A percentile compares a stretch with the other conserved stretches of the same genome.
Conservation (phyloP, 1,140 invertebrate genomes). For the Helicorthomorpha holstii region DNA sequence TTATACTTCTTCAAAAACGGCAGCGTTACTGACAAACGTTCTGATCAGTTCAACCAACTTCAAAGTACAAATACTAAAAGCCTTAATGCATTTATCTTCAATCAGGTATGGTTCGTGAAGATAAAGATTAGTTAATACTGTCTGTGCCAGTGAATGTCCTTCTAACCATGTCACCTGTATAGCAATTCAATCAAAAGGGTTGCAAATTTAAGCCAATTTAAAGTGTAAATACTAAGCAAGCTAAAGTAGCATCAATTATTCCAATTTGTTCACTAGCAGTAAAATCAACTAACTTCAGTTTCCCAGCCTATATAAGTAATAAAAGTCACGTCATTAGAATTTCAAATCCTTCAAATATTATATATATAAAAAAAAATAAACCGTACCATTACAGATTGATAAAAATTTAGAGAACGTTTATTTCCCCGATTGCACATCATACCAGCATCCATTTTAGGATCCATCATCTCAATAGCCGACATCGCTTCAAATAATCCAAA, state of each 20-base stretch:
- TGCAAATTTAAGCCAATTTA: not conserved
- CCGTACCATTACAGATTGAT: conserved; percentile 59
- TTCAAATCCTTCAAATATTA: too few species aligned
- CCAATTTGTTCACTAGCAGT: conserved; percentile 36
- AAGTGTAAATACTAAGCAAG: conserved; percentile 46
- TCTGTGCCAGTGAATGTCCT: conserved; percentile 89
- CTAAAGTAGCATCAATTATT: conserved; percentile 81
- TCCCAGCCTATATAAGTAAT: conserved; percentile 35
- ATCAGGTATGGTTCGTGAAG: conserved; percentile 77
- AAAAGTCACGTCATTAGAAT: not conserved
- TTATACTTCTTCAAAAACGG: conserved; percentile 31
- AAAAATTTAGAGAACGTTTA: conserved; percentile 70
- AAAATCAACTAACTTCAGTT: conserved; percentile 57
- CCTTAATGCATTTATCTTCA: conserved; percentile 60
- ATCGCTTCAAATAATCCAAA: conserved; percentile 94
- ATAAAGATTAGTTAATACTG: conserved; percentile 92
- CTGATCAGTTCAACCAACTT: conserved; percentile 82
- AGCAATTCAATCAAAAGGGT: not conserved
- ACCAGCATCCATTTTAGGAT: conserved; percentile 98
- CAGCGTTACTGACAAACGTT: conserved; percentile 59
- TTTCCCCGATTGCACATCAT: conserved; percentile 74
- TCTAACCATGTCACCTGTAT: conserved; percentile 68
- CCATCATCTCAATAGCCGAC: conserved; percentile 99
- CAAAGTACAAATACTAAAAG: conserved; percentile 71
- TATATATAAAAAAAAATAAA: not conserved